Evolutionary conservation across 2,797 vertebrate genomes (phyloP), one percentile per base, ranked within the genome.

Genomic region (Ataeniobius toweri): DNA sequence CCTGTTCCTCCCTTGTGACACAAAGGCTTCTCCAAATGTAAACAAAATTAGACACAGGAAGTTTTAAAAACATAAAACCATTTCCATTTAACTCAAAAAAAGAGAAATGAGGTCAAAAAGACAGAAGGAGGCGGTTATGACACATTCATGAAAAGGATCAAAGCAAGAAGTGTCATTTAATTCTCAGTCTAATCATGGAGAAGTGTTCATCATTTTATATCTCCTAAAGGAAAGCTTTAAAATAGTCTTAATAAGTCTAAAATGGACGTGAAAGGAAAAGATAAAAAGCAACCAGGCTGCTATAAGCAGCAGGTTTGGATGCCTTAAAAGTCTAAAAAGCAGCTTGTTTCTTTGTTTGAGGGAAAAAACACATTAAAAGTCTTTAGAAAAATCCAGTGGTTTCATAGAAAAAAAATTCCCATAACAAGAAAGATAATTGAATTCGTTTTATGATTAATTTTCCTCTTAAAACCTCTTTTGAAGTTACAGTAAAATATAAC

Each of bases 401-500:
- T 76, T 31, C 18, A 46, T 18, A 39, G 59, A 78, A 3, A 79
- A 75, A 65, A 70, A 71, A 63, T 46, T 72, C 6, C 2, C 0
- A 1, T 50, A 26, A 76, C 7, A 61, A 68, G 55, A 80, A 70
- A 74, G 50, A 67, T 31, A 73, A 41, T 12, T 56, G 18, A 16
- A 31, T 1, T 2, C 59, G 61, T 26, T 75, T 74, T 39, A 36
- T 68, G 50, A 58, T 14, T 36, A 3, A 48, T 26, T 78, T 73
- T 36, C 50, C 59, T 70, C 63, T 81, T 63, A 70, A 81, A 77
- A 79, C 50, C 9, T 44, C 73, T 26, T 76, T 28, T 41, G 56
- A 74, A 39, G 5, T 26, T 83, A 86, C 83, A 88, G 85, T 87
- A 83, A 83, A 82, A 79, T 31, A 74, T n/a, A 82, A 73, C 53